phyloP scores from a whole-genome alignment of 2,113 vertebrate genomes.

The Psettodes erumei region DNA sequence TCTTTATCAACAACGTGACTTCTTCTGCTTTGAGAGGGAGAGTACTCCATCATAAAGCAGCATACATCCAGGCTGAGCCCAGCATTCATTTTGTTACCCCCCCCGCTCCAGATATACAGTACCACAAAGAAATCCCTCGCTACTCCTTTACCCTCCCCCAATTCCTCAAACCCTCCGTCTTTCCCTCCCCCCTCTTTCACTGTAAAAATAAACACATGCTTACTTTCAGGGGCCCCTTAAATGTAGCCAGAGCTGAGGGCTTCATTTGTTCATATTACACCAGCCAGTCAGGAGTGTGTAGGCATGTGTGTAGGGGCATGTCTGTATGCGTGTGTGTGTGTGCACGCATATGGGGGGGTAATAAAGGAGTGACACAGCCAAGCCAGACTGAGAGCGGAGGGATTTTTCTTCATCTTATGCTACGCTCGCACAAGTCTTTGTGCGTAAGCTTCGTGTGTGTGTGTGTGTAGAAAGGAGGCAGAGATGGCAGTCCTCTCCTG shows the following conservation, averaged over 20 bases:
- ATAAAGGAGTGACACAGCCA: slow-evolving; percentile 49
- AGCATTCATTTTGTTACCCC: slow-evolving; percentile 65
- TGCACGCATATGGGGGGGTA: slow-evolving; percentile 16
- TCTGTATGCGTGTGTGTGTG: slow-evolving; percentile 12
- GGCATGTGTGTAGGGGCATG: slow-evolving; percentile 29
- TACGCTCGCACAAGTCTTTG: slow-evolving; percentile 58
- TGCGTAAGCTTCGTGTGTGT: slow-evolving; percentile 35
- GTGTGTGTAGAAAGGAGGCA: slow-evolving; percentile 50
- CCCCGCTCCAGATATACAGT: slow-evolving; percentile 70
- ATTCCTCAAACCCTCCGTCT: slow-evolving; percentile 62
- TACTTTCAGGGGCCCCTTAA: slow-evolving; percentile 81
- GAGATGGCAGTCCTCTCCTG: slow-evolving; percentile 74
- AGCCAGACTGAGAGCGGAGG: slow-evolving; percentile 35
- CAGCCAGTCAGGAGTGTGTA: slow-evolving; percentile 59
- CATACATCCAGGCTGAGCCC: too few relatives aligned
- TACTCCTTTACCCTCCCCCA: slow-evolving; percentile 73
- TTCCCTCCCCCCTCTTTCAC: slow-evolving; percentile 57
- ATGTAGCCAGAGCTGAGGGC: slow-evolving; percentile 68
- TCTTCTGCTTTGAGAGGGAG: too few relatives aligned
- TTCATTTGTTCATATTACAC: slow-evolving; percentile 65
- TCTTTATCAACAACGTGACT: background rate
- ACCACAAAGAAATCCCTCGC: slow-evolving; percentile 79
- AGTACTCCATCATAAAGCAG: slow-evolving; percentile 67
- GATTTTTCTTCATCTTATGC: slow-evolving; percentile 41
- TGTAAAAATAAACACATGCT: slow-evolving; percentile 86